Evolutionary conservation across 2,113 vertebrate species (phyloP).

Genomic region (Aplodontia rufa): DNA sequence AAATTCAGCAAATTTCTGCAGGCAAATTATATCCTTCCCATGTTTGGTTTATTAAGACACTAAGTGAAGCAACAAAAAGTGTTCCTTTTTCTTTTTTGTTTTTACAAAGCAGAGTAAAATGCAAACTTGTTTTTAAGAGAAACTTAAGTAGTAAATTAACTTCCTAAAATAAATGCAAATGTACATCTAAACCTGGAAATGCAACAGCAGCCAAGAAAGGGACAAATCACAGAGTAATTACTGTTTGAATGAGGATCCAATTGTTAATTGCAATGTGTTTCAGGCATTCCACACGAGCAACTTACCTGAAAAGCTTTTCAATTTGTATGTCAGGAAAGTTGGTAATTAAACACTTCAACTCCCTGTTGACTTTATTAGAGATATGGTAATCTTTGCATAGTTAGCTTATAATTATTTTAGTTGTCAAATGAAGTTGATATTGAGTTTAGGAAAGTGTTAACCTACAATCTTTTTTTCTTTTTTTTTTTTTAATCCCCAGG

Average conservation of each 20-base stretch:
- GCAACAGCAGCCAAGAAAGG: constrained; percentile 42
- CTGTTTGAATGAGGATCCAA: constrained; percentile 66
- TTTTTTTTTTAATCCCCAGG: no score
- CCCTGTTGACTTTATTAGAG: constrained; percentile 69
- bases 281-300: constrained; percentile 65
- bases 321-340: constrained; percentile 62
- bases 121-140: not conserved
- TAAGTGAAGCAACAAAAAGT: not conserved
- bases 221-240: constrained; percentile 70
- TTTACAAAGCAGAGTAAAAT: not conserved
- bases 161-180: constrained; percentile 42
- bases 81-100: not conserved
- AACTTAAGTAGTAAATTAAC: not conserved
- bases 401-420: constrained; percentile 55
- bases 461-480: not conserved
- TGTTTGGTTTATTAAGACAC: not conserved
- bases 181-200: constrained; percentile 66
- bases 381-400: constrained; percentile 64
- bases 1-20: not conserved
- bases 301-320: constrained; percentile 78
- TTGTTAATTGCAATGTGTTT: constrained; percentile 71
- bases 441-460: constrained; percentile 60
- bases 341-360: constrained; percentile 78
- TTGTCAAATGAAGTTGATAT: constrained; percentile 65
- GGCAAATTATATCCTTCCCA: not conserved